phyloP scores from a whole-genome alignment of 2,797 vertebrate species.

The Micropoecilia bifurca region DNA sequence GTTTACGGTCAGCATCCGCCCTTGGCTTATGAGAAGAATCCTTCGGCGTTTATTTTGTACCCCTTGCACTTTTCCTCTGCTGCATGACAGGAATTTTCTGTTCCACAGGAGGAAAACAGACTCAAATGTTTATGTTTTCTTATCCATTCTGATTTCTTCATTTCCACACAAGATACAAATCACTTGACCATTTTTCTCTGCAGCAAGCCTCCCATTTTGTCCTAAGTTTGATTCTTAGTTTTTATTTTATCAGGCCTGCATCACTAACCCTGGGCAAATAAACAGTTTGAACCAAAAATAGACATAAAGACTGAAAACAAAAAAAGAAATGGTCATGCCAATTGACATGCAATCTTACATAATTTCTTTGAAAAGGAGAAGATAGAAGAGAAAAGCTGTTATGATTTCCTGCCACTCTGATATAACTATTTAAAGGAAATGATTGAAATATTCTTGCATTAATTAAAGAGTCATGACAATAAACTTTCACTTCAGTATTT shows the following conservation, averaged over 20 bases:
- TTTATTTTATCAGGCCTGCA: constrained; percentile 41
- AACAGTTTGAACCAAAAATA: constrained; percentile 11
- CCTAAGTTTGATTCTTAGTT: neutral
- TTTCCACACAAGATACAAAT: constrained; percentile 45
- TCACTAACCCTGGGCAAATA: constrained; percentile 36
- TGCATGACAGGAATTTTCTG: constrained; percentile 12
- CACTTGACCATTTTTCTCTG: constrained; percentile 10
- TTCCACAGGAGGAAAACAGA: constrained; percentile 57
- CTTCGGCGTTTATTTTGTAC: constrained; percentile 10
- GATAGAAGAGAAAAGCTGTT: no score
- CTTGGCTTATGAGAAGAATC: constrained; percentile 14
- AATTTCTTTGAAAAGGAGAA: no score
- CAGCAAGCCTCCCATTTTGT: constrained; percentile 51
- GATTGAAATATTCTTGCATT: no score
- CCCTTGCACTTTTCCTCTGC: constrained; percentile 2
- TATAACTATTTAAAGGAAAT: no score
- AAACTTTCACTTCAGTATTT: neutral
- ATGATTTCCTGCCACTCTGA: no score
- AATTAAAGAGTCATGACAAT: constrained; percentile 9
- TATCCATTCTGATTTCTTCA: constrained; percentile 46
- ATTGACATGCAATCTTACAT: no score
- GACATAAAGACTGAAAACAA: no score
- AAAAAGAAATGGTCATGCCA: no score
- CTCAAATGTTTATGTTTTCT: constrained; percentile 32
- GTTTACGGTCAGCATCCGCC: constrained; percentile 10